These are phyloP conservation scores for Cyprinodon tularosa DNA, from an alignment of 2,113 vertebrate genomes.

Conservation along the genomic window DNA sequence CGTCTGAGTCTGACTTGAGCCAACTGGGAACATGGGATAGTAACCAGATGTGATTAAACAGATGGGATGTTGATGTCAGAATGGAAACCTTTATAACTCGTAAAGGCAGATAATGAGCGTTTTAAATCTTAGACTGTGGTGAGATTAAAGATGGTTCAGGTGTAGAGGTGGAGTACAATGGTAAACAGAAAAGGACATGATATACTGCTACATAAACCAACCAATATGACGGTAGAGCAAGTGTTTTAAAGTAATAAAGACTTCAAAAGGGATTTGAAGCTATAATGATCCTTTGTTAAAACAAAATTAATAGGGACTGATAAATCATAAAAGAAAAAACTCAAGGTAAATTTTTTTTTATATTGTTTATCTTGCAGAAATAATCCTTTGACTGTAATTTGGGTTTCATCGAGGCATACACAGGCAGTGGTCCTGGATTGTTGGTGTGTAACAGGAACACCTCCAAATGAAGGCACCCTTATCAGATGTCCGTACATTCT, in stretches of 20 bases:
- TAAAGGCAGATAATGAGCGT: background rate
- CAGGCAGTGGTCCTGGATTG: too few species aligned
- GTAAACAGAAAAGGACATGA: background rate
- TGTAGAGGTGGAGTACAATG: background rate
- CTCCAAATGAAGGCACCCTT: too few species aligned
- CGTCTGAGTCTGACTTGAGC: background rate
- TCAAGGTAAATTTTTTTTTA: too few species aligned
- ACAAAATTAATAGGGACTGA: background rate
- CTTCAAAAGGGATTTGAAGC: background rate
- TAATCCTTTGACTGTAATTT: too few species aligned
- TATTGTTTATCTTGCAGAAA: too few species aligned
- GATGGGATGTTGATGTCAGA: constrained; percentile 8
- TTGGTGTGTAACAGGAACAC: too few species aligned
- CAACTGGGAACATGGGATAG: constrained; percentile 10
- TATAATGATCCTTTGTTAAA: background rate
- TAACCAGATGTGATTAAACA: background rate
- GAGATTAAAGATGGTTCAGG: background rate
- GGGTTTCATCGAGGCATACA: too few species aligned
- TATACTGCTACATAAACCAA: too few species aligned
- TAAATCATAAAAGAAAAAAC: too few species aligned
- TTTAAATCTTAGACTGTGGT: background rate
- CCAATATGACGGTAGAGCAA: background rate
- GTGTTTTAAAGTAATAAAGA: background rate
- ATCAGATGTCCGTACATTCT: too few species aligned
- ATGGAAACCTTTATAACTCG: background rate